These are phyloP conservation scores for Peucedramus taeniatus DNA, from an alignment of 2,113 vertebrate species.

Conservation along the genomic window DNA sequence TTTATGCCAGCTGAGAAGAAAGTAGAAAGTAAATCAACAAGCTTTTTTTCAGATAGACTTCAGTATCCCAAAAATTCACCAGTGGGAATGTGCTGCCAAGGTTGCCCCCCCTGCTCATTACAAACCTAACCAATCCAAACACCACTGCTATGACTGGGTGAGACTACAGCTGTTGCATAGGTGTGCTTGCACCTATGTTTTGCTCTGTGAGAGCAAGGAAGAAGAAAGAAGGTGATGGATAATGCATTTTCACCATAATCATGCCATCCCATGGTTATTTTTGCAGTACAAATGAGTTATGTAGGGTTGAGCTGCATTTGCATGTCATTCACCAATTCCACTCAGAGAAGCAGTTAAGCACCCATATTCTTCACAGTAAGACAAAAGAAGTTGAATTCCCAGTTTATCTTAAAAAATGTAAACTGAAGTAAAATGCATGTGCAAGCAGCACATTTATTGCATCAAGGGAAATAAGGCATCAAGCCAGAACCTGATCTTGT, in stretches of 20 bases:
- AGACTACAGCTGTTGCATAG: not conserved
- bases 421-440: not conserved
- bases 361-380: not conserved
- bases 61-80: not conserved
- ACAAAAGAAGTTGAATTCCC: not conserved
- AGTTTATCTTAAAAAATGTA: not conserved
- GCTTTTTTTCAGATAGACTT: not conserved
- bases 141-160: not conserved
- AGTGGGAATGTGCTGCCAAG: not conserved
- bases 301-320: not conserved
- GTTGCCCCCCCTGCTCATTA: not conserved
- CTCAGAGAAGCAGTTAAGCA: not conserved
- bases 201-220: not conserved
- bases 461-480: conserved; percentile 3
- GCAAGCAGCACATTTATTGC: not conserved
- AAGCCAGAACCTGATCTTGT: conserved; percentile 12
- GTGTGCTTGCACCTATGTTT: not conserved
- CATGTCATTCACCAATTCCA: not conserved
- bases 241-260: not conserved
- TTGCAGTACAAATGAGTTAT: not conserved
- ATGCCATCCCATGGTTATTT: not conserved
- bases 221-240: not conserved
- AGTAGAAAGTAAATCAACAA: not conserved
- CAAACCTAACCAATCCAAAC: not conserved
- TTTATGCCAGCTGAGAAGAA: not conserved